These are phyloP conservation scores for Choloepus hoffmanni DNA, from an alignment of 2,113 vertebrate genomes.

Conservation along the genomic window DNA sequence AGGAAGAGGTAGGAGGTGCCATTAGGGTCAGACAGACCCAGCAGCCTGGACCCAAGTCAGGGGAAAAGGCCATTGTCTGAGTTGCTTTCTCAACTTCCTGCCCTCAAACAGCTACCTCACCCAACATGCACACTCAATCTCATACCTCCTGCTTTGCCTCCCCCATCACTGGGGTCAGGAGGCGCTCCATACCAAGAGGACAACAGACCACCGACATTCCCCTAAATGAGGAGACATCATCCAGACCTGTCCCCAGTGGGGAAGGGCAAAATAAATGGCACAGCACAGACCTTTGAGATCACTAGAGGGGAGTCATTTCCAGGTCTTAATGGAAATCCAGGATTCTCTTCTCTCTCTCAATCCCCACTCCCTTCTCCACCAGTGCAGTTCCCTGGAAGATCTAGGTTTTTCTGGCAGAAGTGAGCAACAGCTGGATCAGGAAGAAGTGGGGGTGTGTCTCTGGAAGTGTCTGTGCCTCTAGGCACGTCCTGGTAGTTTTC, in stretches of 20 bases:
- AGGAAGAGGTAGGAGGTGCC: conserved; percentile 48
- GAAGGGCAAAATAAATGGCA: neutral
- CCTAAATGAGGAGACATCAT: neutral
- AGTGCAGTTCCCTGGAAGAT: neutral
- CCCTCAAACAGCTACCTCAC: neutral
- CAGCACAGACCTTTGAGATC: neutral
- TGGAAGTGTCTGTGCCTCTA: neutral
- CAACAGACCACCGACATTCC: neutral
- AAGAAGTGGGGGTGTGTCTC: neutral
- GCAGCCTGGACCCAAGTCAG: conserved; percentile 49
- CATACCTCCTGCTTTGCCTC: neutral
- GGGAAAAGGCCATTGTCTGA: conserved; percentile 76
- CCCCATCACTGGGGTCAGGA: neutral
- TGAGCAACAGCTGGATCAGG: neutral
- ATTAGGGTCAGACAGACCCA: conserved; percentile 50
- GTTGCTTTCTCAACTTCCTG: conserved; percentile 72
- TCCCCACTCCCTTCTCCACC: neutral
- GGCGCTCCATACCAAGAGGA: neutral
- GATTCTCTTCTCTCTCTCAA: conserved; percentile 23
- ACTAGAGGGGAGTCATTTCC: neutral
- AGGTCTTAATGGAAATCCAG: neutral
- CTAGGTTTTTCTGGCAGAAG: conserved; percentile 13
- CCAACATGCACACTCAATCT: neutral
- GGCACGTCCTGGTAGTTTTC: neutral
- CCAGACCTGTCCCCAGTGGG: neutral